Evolutionary conservation across 2,113 vertebrate species (phyloP).

Genomic region (Ciconia stormi): DNA sequence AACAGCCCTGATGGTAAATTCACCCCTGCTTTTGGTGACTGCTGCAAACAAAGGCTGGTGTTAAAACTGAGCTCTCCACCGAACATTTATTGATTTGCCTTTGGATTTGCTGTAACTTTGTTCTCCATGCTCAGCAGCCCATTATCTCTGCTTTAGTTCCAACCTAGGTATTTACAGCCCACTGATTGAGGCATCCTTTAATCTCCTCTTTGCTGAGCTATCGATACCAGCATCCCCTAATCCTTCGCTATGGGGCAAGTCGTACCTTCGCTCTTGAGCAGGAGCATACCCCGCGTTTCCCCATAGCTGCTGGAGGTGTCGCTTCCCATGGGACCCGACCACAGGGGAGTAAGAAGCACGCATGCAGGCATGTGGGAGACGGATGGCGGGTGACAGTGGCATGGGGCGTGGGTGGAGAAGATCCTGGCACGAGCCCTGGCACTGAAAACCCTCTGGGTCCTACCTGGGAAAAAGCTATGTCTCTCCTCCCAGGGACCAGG

Average conservation of each 20-base stretch:
- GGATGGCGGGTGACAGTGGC: accelerated
- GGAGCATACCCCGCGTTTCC: accelerated
- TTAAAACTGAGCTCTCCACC: background rate
- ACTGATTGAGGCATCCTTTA: background rate
- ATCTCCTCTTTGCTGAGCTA: background rate
- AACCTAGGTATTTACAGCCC: background rate
- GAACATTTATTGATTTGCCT: background rate
- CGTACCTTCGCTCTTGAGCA: background rate
- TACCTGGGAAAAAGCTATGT: accelerated
- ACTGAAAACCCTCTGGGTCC: background rate
- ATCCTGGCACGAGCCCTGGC: background rate
- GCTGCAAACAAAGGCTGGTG: accelerated
- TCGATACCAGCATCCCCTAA: accelerated
- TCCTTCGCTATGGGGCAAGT: accelerated
- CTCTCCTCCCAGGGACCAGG: background rate
- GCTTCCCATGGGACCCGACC: background rate
- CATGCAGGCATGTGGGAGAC: background rate
- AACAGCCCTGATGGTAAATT: background rate
- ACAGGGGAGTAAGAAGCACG: accelerated
- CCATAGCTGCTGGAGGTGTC: background rate
- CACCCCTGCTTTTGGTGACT: background rate
- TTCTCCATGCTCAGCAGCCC: accelerated
- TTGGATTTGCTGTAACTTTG: background rate
- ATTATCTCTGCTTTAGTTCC: background rate
- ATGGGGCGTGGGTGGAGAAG: accelerated